Evolutionary conservation across 2,888 invertebrate species (phyloP), one percentile per base, ranked within the genome.

Genomic region (Tetragonula carbonaria): DNA sequence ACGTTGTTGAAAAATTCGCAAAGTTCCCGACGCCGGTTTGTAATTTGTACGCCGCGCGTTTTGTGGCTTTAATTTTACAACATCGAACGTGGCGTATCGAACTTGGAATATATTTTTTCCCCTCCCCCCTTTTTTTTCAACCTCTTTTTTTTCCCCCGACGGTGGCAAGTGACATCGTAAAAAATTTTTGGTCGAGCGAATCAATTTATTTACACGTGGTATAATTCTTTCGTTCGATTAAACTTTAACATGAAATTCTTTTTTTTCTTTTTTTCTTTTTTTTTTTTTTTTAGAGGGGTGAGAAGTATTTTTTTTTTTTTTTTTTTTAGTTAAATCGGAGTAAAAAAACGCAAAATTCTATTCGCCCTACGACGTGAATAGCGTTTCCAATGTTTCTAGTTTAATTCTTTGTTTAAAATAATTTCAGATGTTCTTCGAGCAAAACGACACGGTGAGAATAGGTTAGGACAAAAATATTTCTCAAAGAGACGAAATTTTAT

Each of bases 171-270:
- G 62, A 23, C 21, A 62, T 28, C 45, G 59, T 4, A 23, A 28
- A 67, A 68, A 50, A 45, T 67, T 66, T 57, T 38, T 23, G 23
- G 38, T 55, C 55, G 6, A 57, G 2, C 23, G 18, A 51, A 50
- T 74, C n/a, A 45, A 67, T 67, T 66, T 75, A 75, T 45, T 66
- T 67, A 67, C 55, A 33, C 38, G 21, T 13, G 51, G 33, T n/a
- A 18, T 23, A 57, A 28, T 55, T 33, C 28, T 51, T 50, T 66
- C 23, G 55, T 57, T 45, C 23, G 66, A 55, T 63, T 63, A 63
- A 51, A 63, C 33, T n/a, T 21, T 33, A 74, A 51, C 33, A 11
- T n/a, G 28, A 63, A 65, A 67, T 28, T 23, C 45, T 16, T 57
- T 67, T 33, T n/a, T 33, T 21, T 16, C 3, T 28, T 18, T 28